Conservation (phyloP, 2,888 invertebrate genomes). For the Plemyria rubiginata region DNA sequence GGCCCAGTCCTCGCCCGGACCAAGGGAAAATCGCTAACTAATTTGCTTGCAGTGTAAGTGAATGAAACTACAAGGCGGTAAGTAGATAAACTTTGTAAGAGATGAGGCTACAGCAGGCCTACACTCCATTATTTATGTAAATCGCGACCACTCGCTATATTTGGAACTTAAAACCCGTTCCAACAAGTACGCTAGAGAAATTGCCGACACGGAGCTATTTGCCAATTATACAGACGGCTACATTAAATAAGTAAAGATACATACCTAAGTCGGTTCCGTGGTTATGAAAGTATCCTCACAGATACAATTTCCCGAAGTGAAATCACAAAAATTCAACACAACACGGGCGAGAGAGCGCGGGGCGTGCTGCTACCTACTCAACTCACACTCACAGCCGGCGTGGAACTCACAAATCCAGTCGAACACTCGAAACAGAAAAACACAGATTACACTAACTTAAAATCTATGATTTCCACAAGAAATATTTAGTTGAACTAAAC, state of each 20-base stretch:
- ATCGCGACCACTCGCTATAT: constrained; percentile 45
- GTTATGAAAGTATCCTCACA: constrained; percentile 59
- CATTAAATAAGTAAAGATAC: constrained; percentile 32
- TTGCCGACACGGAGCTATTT: constrained; percentile 54
- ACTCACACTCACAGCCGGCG: constrained; percentile 80
- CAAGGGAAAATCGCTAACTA: constrained; percentile 67
- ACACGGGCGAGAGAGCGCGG: constrained; percentile 72
- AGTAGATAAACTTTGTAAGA: constrained; percentile 25
- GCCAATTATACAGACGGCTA: constrained; percentile 30
- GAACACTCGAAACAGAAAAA: constrained; percentile 78
- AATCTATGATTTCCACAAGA: constrained; percentile 82
- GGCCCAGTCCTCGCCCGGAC: constrained; percentile 71
- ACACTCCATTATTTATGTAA: no score
- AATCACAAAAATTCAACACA: constrained; percentile 79
- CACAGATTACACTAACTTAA: constrained; percentile 83
- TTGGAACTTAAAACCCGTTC: constrained; percentile 39
- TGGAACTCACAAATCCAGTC: constrained; percentile 78
- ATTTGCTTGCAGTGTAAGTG: constrained; percentile 45
- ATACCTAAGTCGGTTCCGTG: constrained; percentile 70
- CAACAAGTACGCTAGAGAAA: constrained; percentile 61
- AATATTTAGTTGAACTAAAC: constrained; percentile 68
- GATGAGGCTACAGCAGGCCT: constrained; percentile 41
- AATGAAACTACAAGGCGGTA: constrained; percentile 44
- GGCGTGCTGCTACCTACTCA: constrained; percentile 77
- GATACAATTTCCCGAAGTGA: constrained; percentile 69